phyloP scores from a whole-genome alignment of 2,888 invertebrate species.

The Silvanus unidentatus region DNA sequence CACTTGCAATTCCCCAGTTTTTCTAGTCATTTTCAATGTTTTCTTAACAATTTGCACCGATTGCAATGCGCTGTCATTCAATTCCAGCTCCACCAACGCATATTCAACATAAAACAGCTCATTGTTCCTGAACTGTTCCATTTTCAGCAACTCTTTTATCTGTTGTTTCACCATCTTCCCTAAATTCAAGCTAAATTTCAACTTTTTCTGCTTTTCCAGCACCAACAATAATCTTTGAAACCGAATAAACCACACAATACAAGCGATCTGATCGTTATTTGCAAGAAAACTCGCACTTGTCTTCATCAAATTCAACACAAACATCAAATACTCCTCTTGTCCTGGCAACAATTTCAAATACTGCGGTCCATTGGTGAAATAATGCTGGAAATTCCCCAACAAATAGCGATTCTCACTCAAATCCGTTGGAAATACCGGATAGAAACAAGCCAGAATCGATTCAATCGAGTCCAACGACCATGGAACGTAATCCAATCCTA shows the following conservation, averaged over 20 bases:
- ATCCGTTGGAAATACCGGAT: slow-evolving; percentile 38
- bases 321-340: slow-evolving; percentile 54
- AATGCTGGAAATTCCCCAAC: slow-evolving; percentile 35
- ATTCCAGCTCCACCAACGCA: slow-evolving; percentile 55
- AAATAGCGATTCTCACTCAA: slow-evolving; percentile 31
- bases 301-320: slow-evolving; percentile 50
- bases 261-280: slow-evolving; percentile 48
- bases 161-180: slow-evolving; percentile 49
- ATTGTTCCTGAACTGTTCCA: slow-evolving; percentile 51
- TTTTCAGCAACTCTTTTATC: slow-evolving; percentile 53
- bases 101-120: slow-evolving; percentile 58
- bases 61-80: slow-evolving; percentile 47
- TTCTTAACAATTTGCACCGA: slow-evolving; percentile 50
- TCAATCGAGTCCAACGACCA: slow-evolving; percentile 51
- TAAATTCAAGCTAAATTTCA: slow-evolving; percentile 43
- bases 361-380: slow-evolving; percentile 47
- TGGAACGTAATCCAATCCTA: slow-evolving; percentile 45
- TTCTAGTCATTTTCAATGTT: slow-evolving; percentile 31
- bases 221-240: slow-evolving; percentile 54
- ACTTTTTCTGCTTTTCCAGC: slow-evolving; percentile 45
- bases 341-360: slow-evolving; percentile 56
- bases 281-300: slow-evolving; percentile 49
- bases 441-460: slow-evolving; percentile 45
- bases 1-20: slow-evolving; percentile 25
- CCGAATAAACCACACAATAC: slow-evolving; percentile 59